These are phyloP conservation scores for Pseudococcus longispinus DNA, from an alignment of 2,888 invertebrate species.

Conservation along the genomic window DNA sequence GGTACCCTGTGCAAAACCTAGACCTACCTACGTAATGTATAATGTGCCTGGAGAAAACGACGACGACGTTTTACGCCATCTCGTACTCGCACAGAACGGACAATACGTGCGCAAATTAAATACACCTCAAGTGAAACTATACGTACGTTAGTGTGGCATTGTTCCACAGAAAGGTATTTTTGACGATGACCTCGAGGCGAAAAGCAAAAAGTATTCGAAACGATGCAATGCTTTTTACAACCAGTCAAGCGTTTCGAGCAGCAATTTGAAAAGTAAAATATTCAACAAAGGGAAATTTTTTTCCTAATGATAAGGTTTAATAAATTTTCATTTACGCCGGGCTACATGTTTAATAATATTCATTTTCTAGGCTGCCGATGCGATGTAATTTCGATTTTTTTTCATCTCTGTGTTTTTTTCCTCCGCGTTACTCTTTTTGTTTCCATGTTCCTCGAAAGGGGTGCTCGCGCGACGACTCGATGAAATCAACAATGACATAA, in stretches of 20 bases:
- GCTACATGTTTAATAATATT: neutral
- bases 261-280: conserved; percentile 24
- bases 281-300: neutral
- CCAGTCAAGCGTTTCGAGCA: neutral
- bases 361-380: conserved; percentile 2
- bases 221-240: neutral
- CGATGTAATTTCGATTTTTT: neutral
- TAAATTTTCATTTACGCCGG: neutral
- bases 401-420: neutral
- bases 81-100: neutral
- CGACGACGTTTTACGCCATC: neutral
- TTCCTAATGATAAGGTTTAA: neutral
- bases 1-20: neutral
- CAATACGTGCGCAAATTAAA: conserved; percentile 19
- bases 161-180: neutral
- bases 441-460: neutral
- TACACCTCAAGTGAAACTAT: neutral
- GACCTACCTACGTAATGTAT: neutral
- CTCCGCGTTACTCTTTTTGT: neutral
- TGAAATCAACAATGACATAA: conserved; percentile 20
- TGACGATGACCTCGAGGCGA: conserved; percentile 2
- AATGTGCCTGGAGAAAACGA: conserved; percentile 7
- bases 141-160: neutral
- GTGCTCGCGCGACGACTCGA: neutral
- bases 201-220: neutral